Base-by-base conservation (phyloP, 2,113 vertebrate genomes). In the Ptilorrhoa leucosticta region DNA sequence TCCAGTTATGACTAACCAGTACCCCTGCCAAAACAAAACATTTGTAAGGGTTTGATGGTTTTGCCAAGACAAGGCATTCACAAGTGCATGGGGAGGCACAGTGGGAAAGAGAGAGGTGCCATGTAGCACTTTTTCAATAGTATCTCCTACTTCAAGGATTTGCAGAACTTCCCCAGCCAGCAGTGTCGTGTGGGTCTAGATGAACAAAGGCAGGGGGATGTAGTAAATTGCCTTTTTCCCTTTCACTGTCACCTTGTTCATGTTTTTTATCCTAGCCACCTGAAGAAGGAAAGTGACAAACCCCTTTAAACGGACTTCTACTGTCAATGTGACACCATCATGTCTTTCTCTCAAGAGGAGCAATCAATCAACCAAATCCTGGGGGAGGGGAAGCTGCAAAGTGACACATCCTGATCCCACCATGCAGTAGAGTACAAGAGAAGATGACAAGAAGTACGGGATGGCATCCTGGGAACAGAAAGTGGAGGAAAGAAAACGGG, bases 231-330 rank as follows among this genome's bases (percentile, higher is more conserved):
- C 31, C 24, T 30, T 31, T 48, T 80, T 39, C 27, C 33, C 10
- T 73, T 83, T 91, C 75, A 47, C 68, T 30, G 7, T 92, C 53
- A 22, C 45, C 48, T 89, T 80, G 54, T 75, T 97, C 87, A 61
- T 92, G 76, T 82, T 69, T 75, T 91, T 71, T 87, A 22, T 98
- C 93, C 73, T 94, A 99, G 99, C 98, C 99, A 99, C 98, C 98
- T 99, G 98, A 99, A 99, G 98, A 99, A 99, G 97, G 99, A 99
- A 96, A 99, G 98, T 66, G 99, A 99, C 98, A 99, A 99, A 98
- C 98, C 99, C 93, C 98, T 99, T 98, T 99, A 98, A 99, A 97
- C 71, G 97, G 98, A 87, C 87, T 95, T 81, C 69, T 3, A 4
- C 75, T 70, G 90, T 96, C 90, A 75, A 40, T 10, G 19, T 71